Percentiles rank a stretch among this genome's conserved stretches.
These are phyloP conservation scores for Trilocha varians DNA, from an alignment of 2,888 invertebrate species.

Conservation along the genomic window DNA sequence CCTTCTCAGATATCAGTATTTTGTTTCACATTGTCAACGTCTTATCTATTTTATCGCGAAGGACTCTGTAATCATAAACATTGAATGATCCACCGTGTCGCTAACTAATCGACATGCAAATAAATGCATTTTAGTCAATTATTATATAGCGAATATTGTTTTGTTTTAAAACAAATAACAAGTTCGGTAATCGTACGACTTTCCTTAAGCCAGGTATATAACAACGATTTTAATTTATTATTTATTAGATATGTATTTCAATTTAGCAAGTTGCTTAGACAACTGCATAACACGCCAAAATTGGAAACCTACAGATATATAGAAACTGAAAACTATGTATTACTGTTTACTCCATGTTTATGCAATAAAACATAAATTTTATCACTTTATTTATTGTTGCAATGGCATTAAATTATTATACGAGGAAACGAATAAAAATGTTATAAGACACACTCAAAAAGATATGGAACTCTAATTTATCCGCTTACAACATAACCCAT, in stretches of 20 bases:
- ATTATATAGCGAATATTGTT: not conserved
- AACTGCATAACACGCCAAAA: not conserved
- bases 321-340: not conserved
- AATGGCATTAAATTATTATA: not conserved
- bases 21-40: conserved; percentile 29
- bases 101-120: conserved; percentile 36
- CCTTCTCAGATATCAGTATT: conserved; percentile 32
- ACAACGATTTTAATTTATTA: too few species aligned
- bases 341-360: not conserved
- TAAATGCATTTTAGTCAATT: conserved; percentile 17
- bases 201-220: too few species aligned
- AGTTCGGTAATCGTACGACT: too few species aligned
- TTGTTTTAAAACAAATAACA: not conserved
- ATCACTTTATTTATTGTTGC: too few species aligned
- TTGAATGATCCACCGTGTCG: conserved; percentile 25
- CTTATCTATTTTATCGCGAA: conserved; percentile 41
- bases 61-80: conserved; percentile 40
- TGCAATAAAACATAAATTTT: not conserved
- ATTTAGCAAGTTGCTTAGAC: too few species aligned
- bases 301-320: not conserved
- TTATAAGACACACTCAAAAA: not conserved
- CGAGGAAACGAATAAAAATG: not conserved
- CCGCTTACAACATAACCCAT: not conserved
- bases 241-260: too few species aligned
- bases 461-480: not conserved